A percentile compares a stretch with the other conserved stretches of the same genome.
phyloP scores from a whole-genome alignment of 2,113 vertebrate genomes.

The Cyrtonyx montezumae region DNA sequence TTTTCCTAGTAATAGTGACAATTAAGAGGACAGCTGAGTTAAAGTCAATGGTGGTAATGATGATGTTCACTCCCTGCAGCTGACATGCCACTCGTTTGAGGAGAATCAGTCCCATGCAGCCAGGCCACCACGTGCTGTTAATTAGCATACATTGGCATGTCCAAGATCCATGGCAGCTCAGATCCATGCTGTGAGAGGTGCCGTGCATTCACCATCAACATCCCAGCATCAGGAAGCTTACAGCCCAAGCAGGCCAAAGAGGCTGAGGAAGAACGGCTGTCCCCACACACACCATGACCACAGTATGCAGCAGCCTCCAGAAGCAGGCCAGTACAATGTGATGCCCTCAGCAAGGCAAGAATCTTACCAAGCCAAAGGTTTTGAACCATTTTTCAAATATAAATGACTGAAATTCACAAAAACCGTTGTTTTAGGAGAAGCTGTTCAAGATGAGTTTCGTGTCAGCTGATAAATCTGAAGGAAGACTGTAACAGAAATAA shows the following conservation, averaged over 20 bases:
- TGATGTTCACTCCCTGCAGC: not conserved
- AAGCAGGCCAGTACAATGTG: fast-evolving
- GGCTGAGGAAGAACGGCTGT: not conserved
- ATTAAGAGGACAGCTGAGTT: not conserved
- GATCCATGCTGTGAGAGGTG: fast-evolving
- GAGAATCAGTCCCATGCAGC: not conserved
- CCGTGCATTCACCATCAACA: not conserved
- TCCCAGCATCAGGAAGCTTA: not conserved
- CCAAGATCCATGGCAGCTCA: not conserved
- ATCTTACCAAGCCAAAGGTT: not conserved
- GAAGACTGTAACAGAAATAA: not conserved
- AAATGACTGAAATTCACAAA: not conserved
- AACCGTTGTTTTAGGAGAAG: not conserved
- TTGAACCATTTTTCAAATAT: not conserved
- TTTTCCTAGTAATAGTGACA: not conserved
- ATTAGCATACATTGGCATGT: not conserved
- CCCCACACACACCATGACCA: not conserved
- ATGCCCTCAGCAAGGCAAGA: not conserved
- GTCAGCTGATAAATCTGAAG: not conserved
- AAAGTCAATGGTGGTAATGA: not conserved
- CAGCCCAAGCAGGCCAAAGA: not conserved
- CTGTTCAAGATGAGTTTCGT: not conserved
- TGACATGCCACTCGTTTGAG: not conserved
- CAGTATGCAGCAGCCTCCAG: fast-evolving
- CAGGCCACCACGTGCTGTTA: not conserved